Evolutionary conservation across 2,888 invertebrate genomes (phyloP).

Genomic region (Heliconius hortense): DNA sequence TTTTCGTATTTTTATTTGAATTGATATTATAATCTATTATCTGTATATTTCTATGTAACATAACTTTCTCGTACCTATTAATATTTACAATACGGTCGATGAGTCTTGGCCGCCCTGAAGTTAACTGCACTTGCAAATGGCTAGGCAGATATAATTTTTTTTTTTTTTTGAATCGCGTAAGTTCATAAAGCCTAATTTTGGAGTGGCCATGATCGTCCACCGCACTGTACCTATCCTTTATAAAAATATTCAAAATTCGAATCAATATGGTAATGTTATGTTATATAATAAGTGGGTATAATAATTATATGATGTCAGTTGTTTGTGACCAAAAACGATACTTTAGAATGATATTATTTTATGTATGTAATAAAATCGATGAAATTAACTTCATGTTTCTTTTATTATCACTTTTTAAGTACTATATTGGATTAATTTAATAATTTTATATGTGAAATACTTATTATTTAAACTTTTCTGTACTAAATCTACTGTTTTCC

Average conservation of each 20-base stretch:
- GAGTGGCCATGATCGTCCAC: too few relatives aligned
- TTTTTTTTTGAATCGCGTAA: too few relatives aligned
- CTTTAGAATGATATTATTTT: slow-evolving; percentile 69
- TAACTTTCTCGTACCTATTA: background rate
- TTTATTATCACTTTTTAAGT: background rate
- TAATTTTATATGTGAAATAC: too few relatives aligned
- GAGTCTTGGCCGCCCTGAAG: too few relatives aligned
- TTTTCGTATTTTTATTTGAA: background rate
- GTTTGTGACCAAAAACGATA: slow-evolving; percentile 55
- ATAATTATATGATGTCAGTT: slow-evolving; percentile 41
- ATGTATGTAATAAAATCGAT: slow-evolving; percentile 63
- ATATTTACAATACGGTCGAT: too few relatives aligned
- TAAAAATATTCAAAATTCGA: background rate
- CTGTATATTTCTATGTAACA: background rate
- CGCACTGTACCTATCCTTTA: too few relatives aligned
- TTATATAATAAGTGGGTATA: slow-evolving; percentile 28
- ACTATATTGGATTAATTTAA: background rate
- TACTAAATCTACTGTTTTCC: too few relatives aligned
- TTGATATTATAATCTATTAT: background rate
- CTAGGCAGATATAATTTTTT: too few relatives aligned
- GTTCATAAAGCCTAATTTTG: too few relatives aligned
- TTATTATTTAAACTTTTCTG: too few relatives aligned
- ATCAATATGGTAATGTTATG: slow-evolving; percentile 17
- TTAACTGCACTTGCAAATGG: too few relatives aligned
- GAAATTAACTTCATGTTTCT: slow-evolving; percentile 36